Conservation (phyloP, 2,113 vertebrate species). For the Larimichthys crocea region DNA sequence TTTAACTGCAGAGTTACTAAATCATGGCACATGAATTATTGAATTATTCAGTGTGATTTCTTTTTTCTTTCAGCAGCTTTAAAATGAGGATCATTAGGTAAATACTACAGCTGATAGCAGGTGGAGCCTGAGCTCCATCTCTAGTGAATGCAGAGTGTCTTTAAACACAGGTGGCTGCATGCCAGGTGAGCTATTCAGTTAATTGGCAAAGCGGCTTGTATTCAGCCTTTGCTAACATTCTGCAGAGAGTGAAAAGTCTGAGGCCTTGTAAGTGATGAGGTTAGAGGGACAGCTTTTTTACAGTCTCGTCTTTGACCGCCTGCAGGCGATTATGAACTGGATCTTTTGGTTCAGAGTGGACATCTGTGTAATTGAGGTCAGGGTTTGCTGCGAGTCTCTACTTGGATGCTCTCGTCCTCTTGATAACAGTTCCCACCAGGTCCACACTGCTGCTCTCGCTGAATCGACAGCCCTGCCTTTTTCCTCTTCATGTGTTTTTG, state of each 20-base stretch:
- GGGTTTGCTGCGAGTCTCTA: neutral
- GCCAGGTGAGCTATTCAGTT: neutral
- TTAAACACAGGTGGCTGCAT: neutral
- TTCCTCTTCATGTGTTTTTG: neutral
- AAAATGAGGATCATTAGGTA: neutral
- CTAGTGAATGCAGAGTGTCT: neutral
- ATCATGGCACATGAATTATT: neutral
- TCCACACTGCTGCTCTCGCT: neutral
- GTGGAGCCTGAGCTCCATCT: neutral
- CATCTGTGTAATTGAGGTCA: neutral
- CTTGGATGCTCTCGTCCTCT: neutral
- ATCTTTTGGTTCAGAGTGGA: neutral
- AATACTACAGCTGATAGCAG: neutral
- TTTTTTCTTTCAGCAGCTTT: neutral
- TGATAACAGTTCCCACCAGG: slow-evolving; percentile 3
- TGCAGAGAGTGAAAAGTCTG: neutral
- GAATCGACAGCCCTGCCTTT: neutral
- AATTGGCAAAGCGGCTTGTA: neutral
- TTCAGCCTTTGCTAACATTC: neutral
- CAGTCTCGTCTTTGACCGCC: neutral
- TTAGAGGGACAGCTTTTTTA: too few relatives aligned
- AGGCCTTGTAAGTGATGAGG: neutral
- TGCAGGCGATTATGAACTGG: neutral
- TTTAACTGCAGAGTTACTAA: neutral
- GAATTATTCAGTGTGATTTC: neutral